phyloP scores from a whole-genome alignment of 2,888 invertebrate species.

The Pyralis farinalis region DNA sequence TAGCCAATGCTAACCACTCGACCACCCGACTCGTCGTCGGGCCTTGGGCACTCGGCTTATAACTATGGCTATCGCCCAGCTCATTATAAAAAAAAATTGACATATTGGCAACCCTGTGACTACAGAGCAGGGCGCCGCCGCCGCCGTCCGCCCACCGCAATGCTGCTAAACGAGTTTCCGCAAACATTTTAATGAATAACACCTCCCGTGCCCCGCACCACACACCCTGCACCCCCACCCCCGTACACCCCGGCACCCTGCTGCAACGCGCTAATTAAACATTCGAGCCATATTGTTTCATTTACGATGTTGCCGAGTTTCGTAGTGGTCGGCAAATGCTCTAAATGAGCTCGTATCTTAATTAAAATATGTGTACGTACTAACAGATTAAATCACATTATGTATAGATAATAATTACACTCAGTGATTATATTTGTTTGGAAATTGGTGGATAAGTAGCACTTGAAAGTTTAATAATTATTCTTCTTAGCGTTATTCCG shows the following conservation, averaged over 20 bases:
- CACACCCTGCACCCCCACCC: conserved; percentile 22
- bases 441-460: too few species aligned
- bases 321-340: conserved; percentile 37
- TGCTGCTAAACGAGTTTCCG: conserved; percentile 78
- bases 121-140: conserved; percentile 27
- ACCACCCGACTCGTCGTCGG: too few species aligned
- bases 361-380: conserved; percentile 22
- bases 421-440: too few species aligned
- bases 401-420: too few species aligned
- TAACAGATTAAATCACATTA: too few species aligned
- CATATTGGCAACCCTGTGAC: conserved; percentile 2
- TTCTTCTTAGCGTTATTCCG: too few species aligned
- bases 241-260: conserved; percentile 23
- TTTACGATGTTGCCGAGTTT: conserved; percentile 60
- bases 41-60: too few species aligned
- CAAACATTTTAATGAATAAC: conserved; percentile 81
- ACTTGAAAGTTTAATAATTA: too few species aligned
- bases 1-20: too few species aligned
- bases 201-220: conserved; percentile 45
- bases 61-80: too few species aligned
- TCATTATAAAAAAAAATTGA: too few species aligned
- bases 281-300: conserved; percentile 77
- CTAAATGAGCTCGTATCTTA: conserved; percentile 24
- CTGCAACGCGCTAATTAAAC: conserved; percentile 79
- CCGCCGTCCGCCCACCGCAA: conserved; percentile 64